A percentile compares a stretch with the other conserved stretches of the same genome.
phyloP scores from a whole-genome alignment of 2,797 vertebrate species.

The Champsocephalus gunnari region DNA sequence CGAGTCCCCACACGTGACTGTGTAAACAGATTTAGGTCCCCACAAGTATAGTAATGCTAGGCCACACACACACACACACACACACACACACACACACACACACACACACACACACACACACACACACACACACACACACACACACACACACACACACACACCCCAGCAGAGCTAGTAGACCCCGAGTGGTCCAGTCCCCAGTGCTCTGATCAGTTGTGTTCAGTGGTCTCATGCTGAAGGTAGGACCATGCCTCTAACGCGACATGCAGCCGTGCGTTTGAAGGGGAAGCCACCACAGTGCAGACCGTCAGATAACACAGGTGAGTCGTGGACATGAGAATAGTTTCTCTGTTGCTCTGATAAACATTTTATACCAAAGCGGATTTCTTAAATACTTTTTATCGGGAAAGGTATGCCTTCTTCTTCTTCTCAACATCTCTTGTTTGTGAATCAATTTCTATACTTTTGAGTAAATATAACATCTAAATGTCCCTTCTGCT shows the following conservation, averaged over 20 bases:
- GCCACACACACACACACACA: no score
- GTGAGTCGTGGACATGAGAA: constrained; percentile 60
- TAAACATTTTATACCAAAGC: not conserved
- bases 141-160: constrained; percentile 49
- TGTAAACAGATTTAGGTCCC: no score
- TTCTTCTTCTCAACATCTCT: not conserved
- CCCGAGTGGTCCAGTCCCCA: constrained; percentile 53
- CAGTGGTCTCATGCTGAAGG: constrained; percentile 24
- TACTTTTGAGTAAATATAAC: not conserved
- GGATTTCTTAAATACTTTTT: not conserved
- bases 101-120: not conserved
- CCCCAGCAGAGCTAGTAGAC: constrained; percentile 59
- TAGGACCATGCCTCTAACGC: not conserved
- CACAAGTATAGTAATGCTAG: no score
- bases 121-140: constrained; percentile 34
- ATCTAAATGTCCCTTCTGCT: not conserved
- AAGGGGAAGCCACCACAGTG: constrained; percentile 35
- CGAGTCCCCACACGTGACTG: no score
- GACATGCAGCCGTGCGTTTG: constrained; percentile 17
- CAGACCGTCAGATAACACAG: constrained; percentile 43
- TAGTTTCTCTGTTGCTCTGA: not conserved
- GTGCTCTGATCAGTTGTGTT: constrained; percentile 45
- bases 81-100: no score
- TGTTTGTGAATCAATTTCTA: not conserved
- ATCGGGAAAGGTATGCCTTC: not conserved